Evolutionary conservation across 1,140 invertebrate genomes (phyloP).

Genomic region (Achroia grisella): DNA sequence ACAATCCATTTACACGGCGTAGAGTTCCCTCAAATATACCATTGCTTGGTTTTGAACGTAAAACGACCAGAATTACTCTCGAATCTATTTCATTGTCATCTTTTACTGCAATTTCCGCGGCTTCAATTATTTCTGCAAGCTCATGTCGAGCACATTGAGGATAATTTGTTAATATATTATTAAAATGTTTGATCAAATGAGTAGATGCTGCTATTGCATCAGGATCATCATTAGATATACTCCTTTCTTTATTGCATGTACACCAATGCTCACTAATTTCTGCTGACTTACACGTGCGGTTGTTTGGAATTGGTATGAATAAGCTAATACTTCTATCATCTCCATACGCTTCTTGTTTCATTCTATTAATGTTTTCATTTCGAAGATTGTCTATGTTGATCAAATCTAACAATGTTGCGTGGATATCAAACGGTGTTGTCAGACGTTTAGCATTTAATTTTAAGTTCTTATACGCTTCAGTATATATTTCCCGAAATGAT

Average conservation of each 20-base stretch:
- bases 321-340: conserved; percentile 80
- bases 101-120: conserved; percentile 58
- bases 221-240: conserved; percentile 63
- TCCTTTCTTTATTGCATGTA: conserved; percentile 80
- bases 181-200: conserved; percentile 78
- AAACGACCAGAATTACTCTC: conserved; percentile 78
- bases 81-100: conserved; percentile 48
- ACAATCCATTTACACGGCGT: conserved; percentile 50
- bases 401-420: conserved; percentile 76
- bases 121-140: conserved; percentile 73
- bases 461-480: conserved; percentile 79
- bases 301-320: conserved; percentile 80
- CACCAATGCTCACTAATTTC: conserved; percentile 89
- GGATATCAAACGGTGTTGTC: conserved; percentile 88
- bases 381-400: conserved; percentile 39
- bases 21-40: conserved; percentile 85
- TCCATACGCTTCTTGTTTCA: conserved; percentile 13
- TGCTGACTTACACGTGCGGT: conserved; percentile 83
- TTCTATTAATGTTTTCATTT: conserved; percentile 44
- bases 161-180: conserved; percentile 76
- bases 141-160: conserved; percentile 75
- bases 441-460: conserved; percentile 82
- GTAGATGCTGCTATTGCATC: conserved; percentile 68
- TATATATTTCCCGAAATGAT: conserved; percentile 79
- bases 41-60: conserved; percentile 79